These are phyloP conservation scores for Trypoxylus dichotomus DNA, from an alignment of 1,140 invertebrate genomes.

Conservation along the genomic window DNA sequence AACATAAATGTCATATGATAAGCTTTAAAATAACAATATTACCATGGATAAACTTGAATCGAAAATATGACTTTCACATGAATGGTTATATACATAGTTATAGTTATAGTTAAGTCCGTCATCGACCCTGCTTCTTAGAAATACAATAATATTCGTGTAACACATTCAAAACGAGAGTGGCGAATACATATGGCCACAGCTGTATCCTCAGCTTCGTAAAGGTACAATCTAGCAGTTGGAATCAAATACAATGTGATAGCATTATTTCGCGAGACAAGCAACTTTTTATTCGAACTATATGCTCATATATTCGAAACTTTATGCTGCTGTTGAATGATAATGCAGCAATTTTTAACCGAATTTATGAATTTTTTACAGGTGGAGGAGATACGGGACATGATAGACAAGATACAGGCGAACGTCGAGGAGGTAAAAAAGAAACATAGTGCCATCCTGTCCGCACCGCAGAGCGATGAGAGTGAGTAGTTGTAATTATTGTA, in stretches of 20 bases:
- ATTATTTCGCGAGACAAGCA: background rate
- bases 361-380: constrained; percentile 63
- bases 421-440: constrained; percentile 99
- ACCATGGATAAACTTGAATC: too few species aligned
- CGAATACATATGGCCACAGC: too few species aligned
- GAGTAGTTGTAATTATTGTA: constrained; percentile 59
- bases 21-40: too few species aligned
- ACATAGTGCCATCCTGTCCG: constrained; percentile 97
- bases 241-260: background rate
- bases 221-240: too few species aligned
- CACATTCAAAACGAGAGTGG: too few species aligned
- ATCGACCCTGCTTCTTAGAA: too few species aligned
- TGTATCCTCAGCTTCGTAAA: too few species aligned
- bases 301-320: background rate
- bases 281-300: background rate
- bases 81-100: too few species aligned
- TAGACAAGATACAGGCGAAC: constrained; percentile 98
- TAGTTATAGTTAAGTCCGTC: too few species aligned
- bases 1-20: too few species aligned
- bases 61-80: too few species aligned
- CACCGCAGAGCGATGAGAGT: constrained; percentile 99
- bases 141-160: too few species aligned
- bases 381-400: constrained; percentile 98
- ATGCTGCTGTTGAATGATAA: background rate
- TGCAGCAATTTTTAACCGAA: background rate